Evolutionary conservation across 2,797 vertebrate genomes (phyloP).

Genomic region (Dryobates pubescens): DNA sequence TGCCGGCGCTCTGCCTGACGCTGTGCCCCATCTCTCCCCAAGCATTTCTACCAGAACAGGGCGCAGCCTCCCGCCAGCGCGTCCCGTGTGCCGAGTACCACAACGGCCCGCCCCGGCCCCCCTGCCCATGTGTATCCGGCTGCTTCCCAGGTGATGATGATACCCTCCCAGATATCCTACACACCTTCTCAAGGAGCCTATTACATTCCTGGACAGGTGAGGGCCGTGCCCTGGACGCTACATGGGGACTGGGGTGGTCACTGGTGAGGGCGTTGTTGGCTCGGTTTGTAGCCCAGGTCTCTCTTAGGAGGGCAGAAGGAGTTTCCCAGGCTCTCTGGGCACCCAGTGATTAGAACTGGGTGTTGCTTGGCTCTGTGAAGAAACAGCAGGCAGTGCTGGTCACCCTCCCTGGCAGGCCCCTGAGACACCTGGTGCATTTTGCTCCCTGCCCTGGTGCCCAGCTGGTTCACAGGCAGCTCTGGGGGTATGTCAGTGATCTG

Average conservation of each 20-base stretch:
- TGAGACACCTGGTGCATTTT: accelerated
- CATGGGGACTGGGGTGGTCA: not conserved
- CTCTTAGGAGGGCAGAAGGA: not conserved
- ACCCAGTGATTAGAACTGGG: not conserved
- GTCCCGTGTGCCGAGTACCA: constrained; percentile 87
- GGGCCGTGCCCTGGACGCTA: not conserved
- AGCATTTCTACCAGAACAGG: constrained; percentile 93
- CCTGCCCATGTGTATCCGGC: constrained; percentile 92
- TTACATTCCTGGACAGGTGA: constrained; percentile 94
- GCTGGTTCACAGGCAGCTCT: not conserved
- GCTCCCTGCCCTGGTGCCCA: not conserved
- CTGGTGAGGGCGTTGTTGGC: accelerated
- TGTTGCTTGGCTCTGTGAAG: not conserved
- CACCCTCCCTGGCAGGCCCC: not conserved
- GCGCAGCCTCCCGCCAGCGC: constrained; percentile 87
- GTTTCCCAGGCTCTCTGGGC: not conserved
- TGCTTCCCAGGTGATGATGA: constrained; percentile 98
- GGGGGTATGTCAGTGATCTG: not conserved
- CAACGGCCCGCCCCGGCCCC: constrained; percentile 88
- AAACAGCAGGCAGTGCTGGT: not conserved
- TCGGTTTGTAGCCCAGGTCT: not conserved
- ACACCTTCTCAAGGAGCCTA: constrained; percentile 91
- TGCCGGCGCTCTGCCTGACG: not conserved
- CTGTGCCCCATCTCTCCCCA: constrained; percentile 50
- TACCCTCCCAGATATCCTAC: constrained; percentile 92